Evolutionary conservation across 2,888 invertebrate species (phyloP).

Genomic region (Synergus japonicus): DNA sequence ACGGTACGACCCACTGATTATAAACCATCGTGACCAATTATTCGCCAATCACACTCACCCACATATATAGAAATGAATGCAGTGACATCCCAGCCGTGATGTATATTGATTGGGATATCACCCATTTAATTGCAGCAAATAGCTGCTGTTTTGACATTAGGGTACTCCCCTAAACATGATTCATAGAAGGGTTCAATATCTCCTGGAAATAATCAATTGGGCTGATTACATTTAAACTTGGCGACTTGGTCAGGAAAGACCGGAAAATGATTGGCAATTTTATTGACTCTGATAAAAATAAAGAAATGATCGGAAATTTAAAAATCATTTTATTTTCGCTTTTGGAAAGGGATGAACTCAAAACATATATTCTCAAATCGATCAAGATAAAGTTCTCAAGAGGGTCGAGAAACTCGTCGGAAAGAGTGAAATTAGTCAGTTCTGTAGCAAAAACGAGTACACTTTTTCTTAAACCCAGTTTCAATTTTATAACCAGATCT

Average conservation of each 20-base stretch:
- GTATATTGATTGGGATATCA: conserved; percentile 37
- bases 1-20: conserved; percentile 53
- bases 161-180: conserved; percentile 13
- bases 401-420: no score
- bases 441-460: no score
- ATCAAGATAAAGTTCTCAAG: no score
- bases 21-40: conserved; percentile 57
- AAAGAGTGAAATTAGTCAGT: no score
- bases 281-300: no score
- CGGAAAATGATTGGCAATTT: no score
- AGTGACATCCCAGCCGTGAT: conserved; percentile 52
- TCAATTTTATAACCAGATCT: conserved; percentile 32
- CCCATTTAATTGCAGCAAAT: conserved; percentile 33
- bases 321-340: no score
- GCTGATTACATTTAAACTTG: no score
- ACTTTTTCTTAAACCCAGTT: conserved; percentile 36
- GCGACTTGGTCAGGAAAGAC: no score
- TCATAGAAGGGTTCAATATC: conserved; percentile 19
- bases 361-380: no score
- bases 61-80: conserved; percentile 41
- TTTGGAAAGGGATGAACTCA: no score
- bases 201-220: not conserved
- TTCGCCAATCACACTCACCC: conserved; percentile 54
- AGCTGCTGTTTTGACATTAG: conserved; percentile 23
- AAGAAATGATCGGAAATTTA: no score